Evolutionary conservation across 2,797 vertebrate genomes (phyloP), one percentile per base, ranked within the genome.

Genomic region (Pipistrellus pygmaeus): DNA sequence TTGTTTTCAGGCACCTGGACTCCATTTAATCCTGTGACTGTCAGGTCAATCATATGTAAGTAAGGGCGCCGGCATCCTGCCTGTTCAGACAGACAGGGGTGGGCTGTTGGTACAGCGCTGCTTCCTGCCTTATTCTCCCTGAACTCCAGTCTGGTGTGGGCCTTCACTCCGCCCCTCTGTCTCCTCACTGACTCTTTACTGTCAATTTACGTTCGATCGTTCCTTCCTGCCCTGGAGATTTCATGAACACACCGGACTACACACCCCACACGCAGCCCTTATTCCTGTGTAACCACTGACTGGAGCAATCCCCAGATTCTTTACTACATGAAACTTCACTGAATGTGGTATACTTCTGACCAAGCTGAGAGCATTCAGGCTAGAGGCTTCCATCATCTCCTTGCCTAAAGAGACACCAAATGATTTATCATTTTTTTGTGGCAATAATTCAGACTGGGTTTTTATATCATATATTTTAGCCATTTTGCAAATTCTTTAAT

Each of bases 11-110:
- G 99, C 92, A 99, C 99, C 0, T 99, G 99, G 99, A 99, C 99
- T 94, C 99, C 99, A 1, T 99, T 99, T 98, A 99, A 99, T 96
- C 99, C 99, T 27, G 99, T 99, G 97, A 99, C 99, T 0, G 99
- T 99, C 85, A 98, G 99, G 95, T 99, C 99, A 35, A 99, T 99
- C 97, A 99, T 99, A 95, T 99, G 99, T 99, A 97, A 99, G 99
- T 98, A 76, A 2, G 38, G 18, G 2, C 30, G 80, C 2, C 8
- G 0, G 21, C 23, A 6, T 90, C 27, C 32, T 21, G 25, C 82
- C n/a, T 80, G 17, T 18, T 41, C 23, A 11, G 78, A 12, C 25
- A 20, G n/a, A 46, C 55, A 30, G 4, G 4, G 3, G 5, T 27
- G 7, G 10, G 17, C 23, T 55, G 32, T n/a, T 44, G 44, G 27